Evolutionary conservation across 2,888 invertebrate species (phyloP).

Genomic region (Galerucella calmariensis): DNA sequence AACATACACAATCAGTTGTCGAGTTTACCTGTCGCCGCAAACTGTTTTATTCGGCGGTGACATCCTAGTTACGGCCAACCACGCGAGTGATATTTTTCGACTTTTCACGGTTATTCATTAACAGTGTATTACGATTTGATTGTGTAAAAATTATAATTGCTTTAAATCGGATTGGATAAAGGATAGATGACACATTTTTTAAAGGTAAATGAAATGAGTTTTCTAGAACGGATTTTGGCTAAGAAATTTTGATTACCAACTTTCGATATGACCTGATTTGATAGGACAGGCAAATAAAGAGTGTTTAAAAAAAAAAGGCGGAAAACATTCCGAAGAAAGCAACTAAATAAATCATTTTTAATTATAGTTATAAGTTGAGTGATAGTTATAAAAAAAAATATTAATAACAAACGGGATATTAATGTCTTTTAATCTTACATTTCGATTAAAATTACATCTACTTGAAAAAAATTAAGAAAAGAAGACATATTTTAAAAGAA

Average conservation of each 20-base stretch:
- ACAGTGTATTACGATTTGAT: constrained; percentile 9
- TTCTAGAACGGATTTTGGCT: constrained; percentile 23
- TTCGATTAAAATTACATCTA: neutral
- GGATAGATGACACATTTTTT: neutral
- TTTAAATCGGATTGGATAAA: constrained; percentile 23
- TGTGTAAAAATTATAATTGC: constrained; percentile 9
- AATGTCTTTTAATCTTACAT: neutral
- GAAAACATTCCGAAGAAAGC: constrained; percentile 5
- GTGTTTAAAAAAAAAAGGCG: neutral
- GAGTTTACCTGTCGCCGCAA: constrained; percentile 45
- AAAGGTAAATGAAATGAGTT: constrained; percentile 22
- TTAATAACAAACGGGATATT: neutral
- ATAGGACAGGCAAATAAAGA: neutral
- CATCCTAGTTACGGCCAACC: neutral
- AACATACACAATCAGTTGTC: constrained; percentile 46
- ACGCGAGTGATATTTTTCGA: constrained; percentile 8
- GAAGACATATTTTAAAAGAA: too few species aligned
- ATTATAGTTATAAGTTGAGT: neutral
- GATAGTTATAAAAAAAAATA: neutral
- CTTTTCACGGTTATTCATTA: neutral
- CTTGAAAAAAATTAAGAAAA: too few species aligned
- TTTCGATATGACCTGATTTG: constrained; percentile 29
- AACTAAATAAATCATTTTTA: constrained; percentile 11
- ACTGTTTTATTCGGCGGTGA: constrained; percentile 1
- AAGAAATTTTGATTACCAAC: constrained; percentile 21